Evolutionary conservation across 1,140 invertebrate species (phyloP), one percentile per base, ranked within the genome.

Genomic region (Drosophila sp.): DNA sequence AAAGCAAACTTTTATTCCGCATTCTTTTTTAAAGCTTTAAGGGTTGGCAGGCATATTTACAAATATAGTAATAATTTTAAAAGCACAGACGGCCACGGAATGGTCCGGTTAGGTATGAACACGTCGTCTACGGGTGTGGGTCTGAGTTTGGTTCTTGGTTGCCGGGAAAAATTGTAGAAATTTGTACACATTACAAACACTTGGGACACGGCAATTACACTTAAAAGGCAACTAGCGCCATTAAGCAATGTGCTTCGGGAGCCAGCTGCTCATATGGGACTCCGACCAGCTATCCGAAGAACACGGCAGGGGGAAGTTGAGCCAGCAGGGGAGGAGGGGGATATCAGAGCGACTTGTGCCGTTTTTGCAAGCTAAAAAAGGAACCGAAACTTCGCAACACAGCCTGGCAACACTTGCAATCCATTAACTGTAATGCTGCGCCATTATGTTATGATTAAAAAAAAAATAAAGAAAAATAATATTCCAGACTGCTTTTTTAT

Each of bases 151-250:
- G 14, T 59, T 57, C 34, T 45, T 65, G 25, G 27, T 27, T 50
- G 61, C 51, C 48, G 54, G 73, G 40, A 76, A 78, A 76, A 78
- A 69, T 76, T 64, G 71, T 71, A 75, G 74, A 80, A 80, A 82
- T 73, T 80, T 69, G 57, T 80, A 70, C 80, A 77, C 77, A 80
- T 82, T 80, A 82, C 74, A 82, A 77, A 82, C 80, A 82, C 80
- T 82, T 82, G 80, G 77, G 80, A 67, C 78, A 66, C 74, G 77
- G 77, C 77, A 82, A 82, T 80, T 82, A 80, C 80, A 80, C 77
- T 80, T 82, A 82, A 82, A 82, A 82, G 77, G 77, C 80, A 80
- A 74, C 77, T 71, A 80, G 72, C 66, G 70, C 74, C 77, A 82
- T 77, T 77, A 80, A 82, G 74, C 77, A 77, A 77, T 77, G 64